Conservation (phyloP, 2,888 invertebrate species). For the Seira sanloemensis region DNA sequence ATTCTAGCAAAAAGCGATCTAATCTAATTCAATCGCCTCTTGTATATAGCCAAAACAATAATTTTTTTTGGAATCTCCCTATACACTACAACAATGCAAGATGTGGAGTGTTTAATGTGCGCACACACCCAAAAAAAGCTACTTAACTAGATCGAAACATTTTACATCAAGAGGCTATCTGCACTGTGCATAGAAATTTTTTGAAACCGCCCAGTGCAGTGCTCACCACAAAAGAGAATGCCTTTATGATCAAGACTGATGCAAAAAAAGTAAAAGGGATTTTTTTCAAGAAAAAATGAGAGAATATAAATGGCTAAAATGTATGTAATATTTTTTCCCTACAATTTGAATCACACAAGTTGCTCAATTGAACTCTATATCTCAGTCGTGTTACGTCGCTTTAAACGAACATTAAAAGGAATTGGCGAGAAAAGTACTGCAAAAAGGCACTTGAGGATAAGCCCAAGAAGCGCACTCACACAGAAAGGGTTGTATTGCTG, state of each 20-base stretch:
- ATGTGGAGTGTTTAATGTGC: slow-evolving; percentile 17
- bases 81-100: not conserved
- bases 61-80: not conserved
- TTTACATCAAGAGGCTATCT: not conserved
- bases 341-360: not conserved
- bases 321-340: not conserved
- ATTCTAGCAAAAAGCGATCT: slow-evolving; percentile 8
- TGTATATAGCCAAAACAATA: slow-evolving; percentile 2
- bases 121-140: slow-evolving; percentile 20
- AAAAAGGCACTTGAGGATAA: no score
- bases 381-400: not conserved
- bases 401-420: no score
- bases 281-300: not conserved
- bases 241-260: not conserved
- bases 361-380: not conserved
- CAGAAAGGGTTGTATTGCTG: not conserved
- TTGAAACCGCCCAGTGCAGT: slow-evolving; percentile 39
- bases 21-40: not conserved
- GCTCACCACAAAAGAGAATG: slow-evolving; percentile 13
- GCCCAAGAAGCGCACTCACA: no score
- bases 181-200: slow-evolving; percentile 12
- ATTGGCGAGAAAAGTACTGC: not conserved
- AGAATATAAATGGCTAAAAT: not conserved
- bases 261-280: slow-evolving; percentile 9
- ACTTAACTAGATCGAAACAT: slow-evolving; percentile 19